phyloP scores from a whole-genome alignment of 2,113 vertebrate species.

The Xiphorhynchus elegans region DNA sequence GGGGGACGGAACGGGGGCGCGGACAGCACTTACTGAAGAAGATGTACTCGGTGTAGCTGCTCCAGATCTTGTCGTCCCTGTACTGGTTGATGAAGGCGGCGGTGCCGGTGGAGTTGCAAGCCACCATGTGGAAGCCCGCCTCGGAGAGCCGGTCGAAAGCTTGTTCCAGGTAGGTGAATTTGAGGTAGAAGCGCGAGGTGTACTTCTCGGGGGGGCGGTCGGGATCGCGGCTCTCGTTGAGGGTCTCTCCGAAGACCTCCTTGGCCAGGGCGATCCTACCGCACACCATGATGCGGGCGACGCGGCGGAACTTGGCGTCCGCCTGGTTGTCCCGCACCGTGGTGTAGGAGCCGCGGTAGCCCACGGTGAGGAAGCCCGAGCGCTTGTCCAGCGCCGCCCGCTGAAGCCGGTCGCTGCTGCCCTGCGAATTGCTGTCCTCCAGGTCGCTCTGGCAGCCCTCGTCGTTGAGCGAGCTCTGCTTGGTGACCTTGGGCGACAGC shows the following conservation, averaged over 20 bases:
- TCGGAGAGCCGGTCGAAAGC: conserved; percentile 88
- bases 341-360: conserved; percentile 87
- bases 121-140: conserved; percentile 94
- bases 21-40: conserved; percentile 84
- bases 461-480: conserved; percentile 87
- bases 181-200: conserved; percentile 91
- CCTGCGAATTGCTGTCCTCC: conserved; percentile 84
- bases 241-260: conserved; percentile 87
- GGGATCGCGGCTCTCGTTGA: conserved; percentile 89
- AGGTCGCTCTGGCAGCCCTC: conserved; percentile 88
- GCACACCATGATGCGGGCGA: conserved; percentile 89
- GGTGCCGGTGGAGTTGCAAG: conserved; percentile 92
- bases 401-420: conserved; percentile 79
- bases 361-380: conserved; percentile 87
- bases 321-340: conserved; percentile 84
- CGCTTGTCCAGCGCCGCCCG: conserved; percentile 74
- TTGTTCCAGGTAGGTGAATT: conserved; percentile 89
- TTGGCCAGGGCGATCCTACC: conserved; percentile 87
- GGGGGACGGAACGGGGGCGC: background rate
- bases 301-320: conserved; percentile 87
- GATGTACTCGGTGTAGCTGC: conserved; percentile 91
- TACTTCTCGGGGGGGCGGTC: conserved; percentile 88
- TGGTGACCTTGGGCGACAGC: conserved; percentile 82
- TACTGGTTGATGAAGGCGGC: conserved; percentile 86
- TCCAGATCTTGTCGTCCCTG: conserved; percentile 89